Evolutionary conservation across 1,140 invertebrate species (phyloP), one percentile per base, ranked within the genome.

Genomic region (Drosophila bipectinata): DNA sequence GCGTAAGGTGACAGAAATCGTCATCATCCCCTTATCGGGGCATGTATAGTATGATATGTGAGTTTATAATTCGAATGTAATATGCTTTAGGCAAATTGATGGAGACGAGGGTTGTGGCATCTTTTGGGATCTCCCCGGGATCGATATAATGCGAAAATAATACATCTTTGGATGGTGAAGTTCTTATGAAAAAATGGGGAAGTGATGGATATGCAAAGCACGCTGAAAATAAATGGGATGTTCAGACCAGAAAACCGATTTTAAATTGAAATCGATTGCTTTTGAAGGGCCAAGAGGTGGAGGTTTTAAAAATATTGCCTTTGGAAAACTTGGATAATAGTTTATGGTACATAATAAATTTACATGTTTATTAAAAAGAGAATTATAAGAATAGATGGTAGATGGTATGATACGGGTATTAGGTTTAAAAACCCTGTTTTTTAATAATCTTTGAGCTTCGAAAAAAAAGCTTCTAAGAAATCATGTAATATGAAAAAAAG

Each of bases 31-130:
- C 74, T 78, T 78, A 78, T 74, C 75, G 71, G 51, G 45, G 47
- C 14, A 15, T 37, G 34, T 47, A 55, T 66, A 32, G 34, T 47
- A 55, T 66, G 39, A 81, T 61, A 62, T 68, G 57, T 62, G 68
- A 51, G 52, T 55, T 56, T 51, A 73, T 81, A 83, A 83, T 83
- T 64, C 60, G 49, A 72, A 75, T 83, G 69, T 83, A 83, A 83
- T 79, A 62, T 62, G 79, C 63, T 69, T 45, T 48, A 28, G 68
- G 62, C 62, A 55, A 55, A 41, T 53, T 55, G 24, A 56, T 48
- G 51, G 8, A 39, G 41, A 48, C 32, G 63, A 68, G 66, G 63
- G 63, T 49, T 66, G 18, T 18, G 18, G 18, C 18, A 18, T 18
- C 18, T 18, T 18, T 18, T 18, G 49, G 26, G 21, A 52, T 24